Evolutionary conservation across 2,888 invertebrate species (phyloP).

Genomic region (Uropetala carovei): DNA sequence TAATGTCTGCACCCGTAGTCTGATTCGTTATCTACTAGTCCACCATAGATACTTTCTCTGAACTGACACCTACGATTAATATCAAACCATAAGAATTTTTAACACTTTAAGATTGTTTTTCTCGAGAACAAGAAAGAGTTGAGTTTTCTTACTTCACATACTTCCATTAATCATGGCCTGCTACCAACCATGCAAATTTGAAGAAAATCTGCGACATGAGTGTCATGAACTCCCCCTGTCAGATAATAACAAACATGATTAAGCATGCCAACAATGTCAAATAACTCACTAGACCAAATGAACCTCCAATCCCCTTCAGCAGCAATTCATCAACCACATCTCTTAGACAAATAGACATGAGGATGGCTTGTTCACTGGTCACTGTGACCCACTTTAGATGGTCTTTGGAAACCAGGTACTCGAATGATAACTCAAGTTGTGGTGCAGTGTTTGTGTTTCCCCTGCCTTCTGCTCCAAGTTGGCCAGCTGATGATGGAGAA

Average conservation of each 20-base stretch:
- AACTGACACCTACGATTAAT: too few relatives aligned
- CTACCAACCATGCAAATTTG: too few relatives aligned
- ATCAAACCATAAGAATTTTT: too few relatives aligned
- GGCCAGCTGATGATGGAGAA: conserved; percentile 23
- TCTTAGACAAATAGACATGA: conserved; percentile 96
- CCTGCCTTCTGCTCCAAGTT: not conserved
- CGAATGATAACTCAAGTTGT: conserved; percentile 92
- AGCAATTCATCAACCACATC: conserved; percentile 96
- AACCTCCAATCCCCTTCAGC: conserved; percentile 82
- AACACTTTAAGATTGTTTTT: too few relatives aligned
- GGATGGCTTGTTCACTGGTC: conserved; percentile 92
- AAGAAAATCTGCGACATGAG: too few relatives aligned
- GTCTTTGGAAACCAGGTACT: conserved; percentile 94
- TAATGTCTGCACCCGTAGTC: too few relatives aligned
- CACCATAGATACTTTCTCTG: too few relatives aligned
- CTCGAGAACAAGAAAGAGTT: too few relatives aligned
- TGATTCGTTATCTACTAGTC: too few relatives aligned
- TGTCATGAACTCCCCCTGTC: too few relatives aligned
- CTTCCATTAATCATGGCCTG: too few relatives aligned
- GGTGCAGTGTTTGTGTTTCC: conserved; percentile 70
- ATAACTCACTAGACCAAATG: conserved; percentile 69
- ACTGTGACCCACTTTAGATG: conserved; percentile 96
- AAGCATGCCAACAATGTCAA: not conserved
- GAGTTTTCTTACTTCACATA: too few relatives aligned
- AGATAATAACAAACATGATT: not conserved